Conservation (phyloP, 2,113 vertebrate species). For the Thunnus maccoyii region DNA sequence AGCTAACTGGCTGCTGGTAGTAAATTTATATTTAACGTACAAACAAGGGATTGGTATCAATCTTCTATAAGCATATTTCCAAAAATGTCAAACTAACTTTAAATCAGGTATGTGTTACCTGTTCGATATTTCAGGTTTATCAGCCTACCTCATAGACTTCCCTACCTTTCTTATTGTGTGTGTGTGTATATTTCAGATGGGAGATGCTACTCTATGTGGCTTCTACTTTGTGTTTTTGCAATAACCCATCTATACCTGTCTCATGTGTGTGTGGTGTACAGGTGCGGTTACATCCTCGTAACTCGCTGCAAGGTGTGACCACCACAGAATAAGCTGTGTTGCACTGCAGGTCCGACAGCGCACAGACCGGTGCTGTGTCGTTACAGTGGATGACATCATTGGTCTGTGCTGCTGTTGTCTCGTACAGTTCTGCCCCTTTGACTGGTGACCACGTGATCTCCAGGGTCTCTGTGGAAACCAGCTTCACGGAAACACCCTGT, state of each 20-base stretch:
- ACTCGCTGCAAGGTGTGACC: slow-evolving; percentile 89
- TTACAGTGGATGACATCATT: slow-evolving; percentile 82
- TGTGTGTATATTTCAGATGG: neutral
- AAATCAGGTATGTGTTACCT: neutral
- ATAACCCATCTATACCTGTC: slow-evolving; percentile 84
- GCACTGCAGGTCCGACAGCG: slow-evolving; percentile 89
- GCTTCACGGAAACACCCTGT: slow-evolving; percentile 78
- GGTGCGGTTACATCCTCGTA: slow-evolving; percentile 86
- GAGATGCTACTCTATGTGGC: neutral
- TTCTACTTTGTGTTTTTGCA: neutral
- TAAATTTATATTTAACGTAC: too few relatives aligned
- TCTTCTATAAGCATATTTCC: neutral
- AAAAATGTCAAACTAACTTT: neutral
- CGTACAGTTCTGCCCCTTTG: slow-evolving; percentile 90
- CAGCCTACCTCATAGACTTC: neutral
- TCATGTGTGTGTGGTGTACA: slow-evolving; percentile 80
- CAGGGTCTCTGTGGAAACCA: slow-evolving; percentile 88
- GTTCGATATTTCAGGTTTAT: neutral
- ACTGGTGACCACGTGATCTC: slow-evolving; percentile 89
- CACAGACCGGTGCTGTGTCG: slow-evolving; percentile 88
- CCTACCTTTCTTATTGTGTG: neutral
- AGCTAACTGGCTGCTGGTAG: neutral
- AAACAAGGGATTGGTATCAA: neutral
- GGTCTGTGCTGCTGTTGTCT: slow-evolving; percentile 84
- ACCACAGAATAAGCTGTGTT: slow-evolving; percentile 87